These are phyloP conservation scores for Chaetops frenatus DNA, from an alignment of 2,113 vertebrate species.

Conservation along the genomic window DNA sequence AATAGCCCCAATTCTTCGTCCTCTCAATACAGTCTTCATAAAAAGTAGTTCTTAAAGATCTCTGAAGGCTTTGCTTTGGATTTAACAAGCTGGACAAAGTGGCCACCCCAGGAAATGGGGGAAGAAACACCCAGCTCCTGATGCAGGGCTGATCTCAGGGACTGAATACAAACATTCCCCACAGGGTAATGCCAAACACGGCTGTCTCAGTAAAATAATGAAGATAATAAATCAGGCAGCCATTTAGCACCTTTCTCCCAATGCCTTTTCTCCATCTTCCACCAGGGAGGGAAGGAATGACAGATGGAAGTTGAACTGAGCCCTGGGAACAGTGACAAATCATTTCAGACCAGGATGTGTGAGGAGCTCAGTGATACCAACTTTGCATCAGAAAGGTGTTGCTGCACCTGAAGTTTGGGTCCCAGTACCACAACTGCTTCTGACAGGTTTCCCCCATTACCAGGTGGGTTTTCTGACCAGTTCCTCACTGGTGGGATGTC, in stretches of 20 bases:
- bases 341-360: accelerated
- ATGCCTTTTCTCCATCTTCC: not conserved
- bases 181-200: not conserved
- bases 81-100: not conserved
- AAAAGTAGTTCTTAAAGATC: not conserved
- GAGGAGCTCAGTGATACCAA: not conserved
- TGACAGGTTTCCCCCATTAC: not conserved
- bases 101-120: not conserved
- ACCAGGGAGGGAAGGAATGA: not conserved
- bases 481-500: not conserved
- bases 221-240: not conserved
- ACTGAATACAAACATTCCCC: not conserved
- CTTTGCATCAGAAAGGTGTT: not conserved
- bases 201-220: not conserved
- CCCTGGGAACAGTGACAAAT: not conserved
- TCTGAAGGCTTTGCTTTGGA: not conserved
- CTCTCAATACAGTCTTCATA: not conserved
- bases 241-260: not conserved
- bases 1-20: not conserved
- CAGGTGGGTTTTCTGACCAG: not conserved
- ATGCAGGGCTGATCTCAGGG: not conserved
- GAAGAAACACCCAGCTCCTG: not conserved
- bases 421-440: not conserved
- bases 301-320: not conserved
- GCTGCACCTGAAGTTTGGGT: not conserved